Evolutionary conservation across 2,888 invertebrate species (phyloP), one percentile per base, ranked within the genome.

Genomic region (Actias luna): DNA sequence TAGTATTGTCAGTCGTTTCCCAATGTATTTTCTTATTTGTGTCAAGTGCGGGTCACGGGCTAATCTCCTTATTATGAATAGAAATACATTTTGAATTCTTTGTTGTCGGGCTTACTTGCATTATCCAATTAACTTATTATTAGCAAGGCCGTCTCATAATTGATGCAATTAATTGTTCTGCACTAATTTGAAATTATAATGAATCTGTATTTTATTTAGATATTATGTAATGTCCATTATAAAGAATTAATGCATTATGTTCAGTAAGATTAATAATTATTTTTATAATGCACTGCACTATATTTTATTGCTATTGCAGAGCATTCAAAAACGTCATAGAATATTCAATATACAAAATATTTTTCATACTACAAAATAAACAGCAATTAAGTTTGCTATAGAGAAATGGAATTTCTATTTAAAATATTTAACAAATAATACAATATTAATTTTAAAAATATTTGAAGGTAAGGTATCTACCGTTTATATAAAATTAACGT

Each of bases 11-110:
- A 70, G 75, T 80, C 77, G 73, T 76, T 89, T 89, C 88, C 83
- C 87, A 89, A 84, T 84, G 74, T 66, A 72, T 78, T 74, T 73
- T 78, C 73, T 75, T 79, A 88, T 85, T 79, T 71, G 78, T 89
- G 89, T 89, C 89, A 90, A 90, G 90, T 89, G 85, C 88, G 80
- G 68, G 74, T 84, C 84, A 87, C 84, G 82, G 80, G 74, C 74
- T 76, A 72, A 70, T 75, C 71, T 77, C 78, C 81, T 79, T 80
- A 80, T 83, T 83, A 78, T 78, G 72, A 82, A 78, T 80, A 78
- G 72, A 80, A 80, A 83, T 80, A 81, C 77, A 74, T 76, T 77
- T 80, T 80, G 74, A 79, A 80, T 77, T 83, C 78, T 76, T 78
- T 79, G 77, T 81, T 81, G 69, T 70, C 58, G 70, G 67, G 67